A percentile compares a stretch with the other conserved stretches of the same genome.
Evolutionary conservation across 2,113 vertebrate species (phyloP).

Genomic region (Ptyas mucosa): DNA sequence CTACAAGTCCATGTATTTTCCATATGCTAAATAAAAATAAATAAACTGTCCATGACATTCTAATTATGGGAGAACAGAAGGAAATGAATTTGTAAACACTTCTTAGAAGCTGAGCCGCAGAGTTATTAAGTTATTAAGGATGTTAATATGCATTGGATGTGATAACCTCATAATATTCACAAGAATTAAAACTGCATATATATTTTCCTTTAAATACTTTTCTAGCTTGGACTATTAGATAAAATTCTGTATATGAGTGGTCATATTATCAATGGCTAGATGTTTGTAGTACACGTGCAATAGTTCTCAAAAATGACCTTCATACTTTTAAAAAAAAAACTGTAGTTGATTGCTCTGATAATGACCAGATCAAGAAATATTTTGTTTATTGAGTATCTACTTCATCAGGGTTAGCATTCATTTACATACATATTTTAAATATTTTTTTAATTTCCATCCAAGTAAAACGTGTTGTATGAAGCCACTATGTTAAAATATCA

Average conservation of each 20-base stretch:
- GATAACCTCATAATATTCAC: background rate
- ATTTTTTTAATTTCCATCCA: background rate
- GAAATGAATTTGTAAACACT: background rate
- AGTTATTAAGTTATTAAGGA: background rate
- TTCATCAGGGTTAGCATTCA: background rate
- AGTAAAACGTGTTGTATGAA: background rate
- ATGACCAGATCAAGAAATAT: background rate
- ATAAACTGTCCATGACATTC: background rate
- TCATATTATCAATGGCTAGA: background rate
- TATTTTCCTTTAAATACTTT: background rate
- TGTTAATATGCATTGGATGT: background rate
- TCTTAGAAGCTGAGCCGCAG: background rate
- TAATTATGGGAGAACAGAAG: background rate
- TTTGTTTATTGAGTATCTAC: background rate
- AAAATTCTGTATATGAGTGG: background rate
- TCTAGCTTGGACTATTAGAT: background rate
- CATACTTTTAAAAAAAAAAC: background rate
- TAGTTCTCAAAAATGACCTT: background rate
- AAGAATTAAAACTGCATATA: background rate
- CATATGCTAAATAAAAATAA: no score
- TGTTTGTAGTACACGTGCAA: background rate
- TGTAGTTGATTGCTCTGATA: background rate
- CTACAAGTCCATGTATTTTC: no score
- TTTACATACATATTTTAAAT: background rate
- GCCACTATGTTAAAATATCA: background rate